Percentiles rank a stretch among this genome's conserved stretches.
Evolutionary conservation across 2,888 invertebrate genomes (phyloP).

Genomic region (Aleiodes testaceus): DNA sequence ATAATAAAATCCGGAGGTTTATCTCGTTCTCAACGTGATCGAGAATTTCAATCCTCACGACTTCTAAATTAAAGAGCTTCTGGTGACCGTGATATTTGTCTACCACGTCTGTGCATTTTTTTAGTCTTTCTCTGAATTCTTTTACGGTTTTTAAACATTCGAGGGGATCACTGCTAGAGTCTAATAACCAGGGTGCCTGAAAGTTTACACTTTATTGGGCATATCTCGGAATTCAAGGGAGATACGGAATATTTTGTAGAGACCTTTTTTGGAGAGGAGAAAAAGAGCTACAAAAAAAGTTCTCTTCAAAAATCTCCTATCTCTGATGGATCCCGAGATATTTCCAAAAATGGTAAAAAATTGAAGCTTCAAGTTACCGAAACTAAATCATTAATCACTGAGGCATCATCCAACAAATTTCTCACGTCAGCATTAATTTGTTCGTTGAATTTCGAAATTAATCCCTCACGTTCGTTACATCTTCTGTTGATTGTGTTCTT

Average conservation of each 20-base stretch:
- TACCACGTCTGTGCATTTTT: conserved; percentile 79
- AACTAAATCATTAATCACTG: conserved; percentile 82
- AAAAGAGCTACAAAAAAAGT: neutral
- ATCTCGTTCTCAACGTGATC: conserved; percentile 87
- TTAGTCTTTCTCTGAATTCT: conserved; percentile 78
- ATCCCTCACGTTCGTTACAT: conserved; percentile 80
- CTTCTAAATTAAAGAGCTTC: conserved; percentile 89
- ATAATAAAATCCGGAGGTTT: conserved; percentile 84
- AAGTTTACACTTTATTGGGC: conserved; percentile 32
- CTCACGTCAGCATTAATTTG: conserved; percentile 87
- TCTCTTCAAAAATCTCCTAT: too few species aligned
- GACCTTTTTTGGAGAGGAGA: neutral
- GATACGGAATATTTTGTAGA: conserved; percentile 41
- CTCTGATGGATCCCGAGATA: too few species aligned
- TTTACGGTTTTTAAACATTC: conserved; percentile 80
- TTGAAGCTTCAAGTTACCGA: conserved; percentile 74
- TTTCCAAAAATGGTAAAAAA: neutral
- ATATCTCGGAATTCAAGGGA: neutral
- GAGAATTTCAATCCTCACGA: conserved; percentile 86
- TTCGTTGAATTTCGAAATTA: conserved; percentile 82
- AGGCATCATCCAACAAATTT: conserved; percentile 82
- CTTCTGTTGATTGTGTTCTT: conserved; percentile 82
- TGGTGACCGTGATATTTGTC: conserved; percentile 87
- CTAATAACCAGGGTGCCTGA: conserved; percentile 84
- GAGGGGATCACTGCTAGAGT: conserved; percentile 81